A percentile compares a stretch with the other conserved stretches of the same genome.
These are phyloP conservation scores for Champsocephalus esox DNA, from an alignment of 2,797 vertebrate genomes.

Conservation along the genomic window DNA sequence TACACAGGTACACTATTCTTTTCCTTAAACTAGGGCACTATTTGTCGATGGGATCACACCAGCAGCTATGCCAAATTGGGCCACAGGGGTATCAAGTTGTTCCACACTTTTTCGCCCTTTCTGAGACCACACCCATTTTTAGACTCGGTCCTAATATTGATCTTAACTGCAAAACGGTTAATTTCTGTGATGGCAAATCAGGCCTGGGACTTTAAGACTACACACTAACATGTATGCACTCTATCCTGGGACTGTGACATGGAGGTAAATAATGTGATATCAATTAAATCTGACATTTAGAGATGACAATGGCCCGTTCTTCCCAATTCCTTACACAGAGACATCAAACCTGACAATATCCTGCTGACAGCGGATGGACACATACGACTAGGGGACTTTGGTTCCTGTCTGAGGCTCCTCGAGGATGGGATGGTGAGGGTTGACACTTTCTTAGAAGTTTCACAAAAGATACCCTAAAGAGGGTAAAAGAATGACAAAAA, in stretches of 20 bases:
- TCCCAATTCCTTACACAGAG: conserved; percentile 71
- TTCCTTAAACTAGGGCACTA: background rate
- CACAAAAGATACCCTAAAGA: background rate
- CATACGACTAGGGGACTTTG: conserved; percentile 89
- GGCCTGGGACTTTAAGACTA: too few relatives aligned
- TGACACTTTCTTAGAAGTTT: background rate
- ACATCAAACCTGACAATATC: conserved; percentile 93
- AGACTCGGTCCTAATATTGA: background rate
- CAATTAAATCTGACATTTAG: background rate
- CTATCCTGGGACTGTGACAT: background rate
- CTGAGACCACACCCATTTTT: background rate
- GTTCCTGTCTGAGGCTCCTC: conserved; percentile 88
- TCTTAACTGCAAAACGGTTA: background rate
- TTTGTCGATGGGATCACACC: accelerated
- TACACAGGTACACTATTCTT: conserved; percentile 83
- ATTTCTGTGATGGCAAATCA: background rate
- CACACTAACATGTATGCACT: background rate
- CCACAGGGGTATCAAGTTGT: background rate
- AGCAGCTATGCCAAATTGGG: background rate
- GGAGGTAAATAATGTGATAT: background rate
- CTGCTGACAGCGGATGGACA: conserved; percentile 88
- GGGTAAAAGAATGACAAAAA: background rate
- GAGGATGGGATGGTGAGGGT: conserved; percentile 86
- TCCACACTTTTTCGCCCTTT: background rate
- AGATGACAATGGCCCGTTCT: background rate